Conservation (phyloP, 2,888 invertebrate species). For the Eustalomyia histrio region DNA sequence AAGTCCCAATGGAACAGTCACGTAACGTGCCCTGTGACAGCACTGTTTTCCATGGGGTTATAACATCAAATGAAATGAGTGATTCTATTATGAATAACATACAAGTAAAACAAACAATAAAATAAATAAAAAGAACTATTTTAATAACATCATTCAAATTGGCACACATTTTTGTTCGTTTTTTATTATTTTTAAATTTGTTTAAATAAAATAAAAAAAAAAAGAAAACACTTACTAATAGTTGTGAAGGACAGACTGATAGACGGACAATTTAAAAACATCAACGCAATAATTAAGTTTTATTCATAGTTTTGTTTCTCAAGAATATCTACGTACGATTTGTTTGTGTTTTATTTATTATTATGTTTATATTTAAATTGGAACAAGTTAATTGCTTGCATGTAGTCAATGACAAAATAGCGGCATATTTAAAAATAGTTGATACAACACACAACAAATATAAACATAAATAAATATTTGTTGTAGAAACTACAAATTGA, state of each 20-base stretch:
- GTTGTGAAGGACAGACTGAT: conserved; percentile 58
- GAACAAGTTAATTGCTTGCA: conserved; percentile 57
- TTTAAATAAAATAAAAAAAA: conserved; percentile 3
- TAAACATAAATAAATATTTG: conserved; percentile 31
- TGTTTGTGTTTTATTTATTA: too few relatives aligned
- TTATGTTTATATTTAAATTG: conserved; percentile 44
- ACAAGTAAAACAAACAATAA: conserved; percentile 20
- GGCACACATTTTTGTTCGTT: conserved; percentile 54
- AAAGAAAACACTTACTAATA: conserved; percentile 35
- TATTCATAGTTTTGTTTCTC: conserved; percentile 42
- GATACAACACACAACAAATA: conserved; percentile 14
- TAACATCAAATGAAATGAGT: conserved; percentile 44
- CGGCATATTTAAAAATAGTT: conserved; percentile 36
- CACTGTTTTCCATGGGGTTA: too few relatives aligned
- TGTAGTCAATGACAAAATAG: conserved; percentile 45
- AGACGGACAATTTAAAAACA: conserved; percentile 22
- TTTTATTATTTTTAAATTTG: conserved; percentile 1
- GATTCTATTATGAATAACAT: conserved; percentile 43
- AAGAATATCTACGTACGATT: conserved; percentile 4
- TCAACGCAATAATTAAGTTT: conserved; percentile 25
- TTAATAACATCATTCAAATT: conserved; percentile 34
- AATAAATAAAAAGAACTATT: conserved; percentile 12
- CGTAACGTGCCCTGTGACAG: too few relatives aligned
- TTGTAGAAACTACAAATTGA: conserved; percentile 7
- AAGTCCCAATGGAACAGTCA: too few relatives aligned